Percentiles rank a stretch among this genome's conserved stretches.
phyloP scores from a whole-genome alignment of 2,113 vertebrate species.

The Phrynocephalus versicolor region DNA sequence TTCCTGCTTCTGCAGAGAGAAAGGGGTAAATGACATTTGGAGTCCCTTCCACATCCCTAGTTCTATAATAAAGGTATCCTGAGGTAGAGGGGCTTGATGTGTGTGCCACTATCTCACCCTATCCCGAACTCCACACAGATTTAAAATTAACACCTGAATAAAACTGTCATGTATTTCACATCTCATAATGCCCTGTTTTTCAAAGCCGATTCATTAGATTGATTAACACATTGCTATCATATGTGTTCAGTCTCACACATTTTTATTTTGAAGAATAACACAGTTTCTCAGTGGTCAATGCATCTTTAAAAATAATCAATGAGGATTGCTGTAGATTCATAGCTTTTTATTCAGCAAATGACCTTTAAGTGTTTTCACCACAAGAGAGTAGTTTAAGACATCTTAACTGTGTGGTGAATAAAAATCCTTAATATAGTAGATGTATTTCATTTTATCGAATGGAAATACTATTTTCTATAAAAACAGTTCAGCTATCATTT shows the following conservation, averaged over 20 bases:
- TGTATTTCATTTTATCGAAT: conserved; percentile 2
- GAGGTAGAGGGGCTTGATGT: too few species aligned
- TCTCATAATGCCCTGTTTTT: background rate
- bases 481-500: background rate
- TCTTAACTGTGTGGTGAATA: conserved; percentile 18
- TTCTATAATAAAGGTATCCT: too few species aligned
- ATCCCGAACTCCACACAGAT: too few species aligned
- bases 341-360: conserved; percentile 37
- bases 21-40: too few species aligned
- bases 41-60: too few species aligned
- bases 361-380: conserved; percentile 15
- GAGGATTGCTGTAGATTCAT: conserved; percentile 4
- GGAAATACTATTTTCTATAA: background rate
- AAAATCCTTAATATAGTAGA: conserved; percentile 19
- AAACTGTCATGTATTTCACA: background rate
- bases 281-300: conserved; percentile 9
- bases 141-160: too few species aligned
- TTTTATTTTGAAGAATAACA: conserved; percentile 4
- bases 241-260: background rate
- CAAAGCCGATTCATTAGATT: conserved; percentile 25
- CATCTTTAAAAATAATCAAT: conserved; percentile 11
- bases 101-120: too few species aligned
- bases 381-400: conserved; percentile 23
- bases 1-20: too few species aligned
- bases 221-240: conserved; percentile 1